Conservation (phyloP, 2,888 invertebrate genomes). For the Perizoma flavofasciatum region DNA sequence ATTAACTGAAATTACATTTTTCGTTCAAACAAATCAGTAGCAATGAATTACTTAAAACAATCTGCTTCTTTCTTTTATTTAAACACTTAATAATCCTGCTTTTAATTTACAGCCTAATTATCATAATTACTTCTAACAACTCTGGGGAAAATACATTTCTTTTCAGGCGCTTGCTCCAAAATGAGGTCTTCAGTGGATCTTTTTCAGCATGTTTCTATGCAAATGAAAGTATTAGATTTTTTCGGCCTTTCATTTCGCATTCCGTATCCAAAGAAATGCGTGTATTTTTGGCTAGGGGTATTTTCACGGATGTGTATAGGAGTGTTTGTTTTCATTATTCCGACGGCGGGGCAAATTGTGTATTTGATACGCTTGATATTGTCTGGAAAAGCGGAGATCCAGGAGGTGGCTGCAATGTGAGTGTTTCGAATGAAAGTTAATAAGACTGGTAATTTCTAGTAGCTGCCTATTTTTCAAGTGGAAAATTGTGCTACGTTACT, state of each 20-base stretch:
- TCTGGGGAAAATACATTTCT: slow-evolving; percentile 21
- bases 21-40: slow-evolving; percentile 2
- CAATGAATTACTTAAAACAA: slow-evolving; percentile 23
- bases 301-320: slow-evolving; percentile 43
- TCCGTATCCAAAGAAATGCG: slow-evolving; percentile 45
- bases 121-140: slow-evolving; percentile 28
- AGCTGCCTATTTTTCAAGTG: too few relatives aligned
- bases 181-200: slow-evolving; percentile 46
- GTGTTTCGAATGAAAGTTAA: slow-evolving; percentile 30
- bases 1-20: too few relatives aligned
- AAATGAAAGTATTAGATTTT: slow-evolving; percentile 50
- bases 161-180: slow-evolving; percentile 35
- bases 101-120: slow-evolving; percentile 31
- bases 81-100: slow-evolving; percentile 28
- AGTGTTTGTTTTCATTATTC: slow-evolving; percentile 46
- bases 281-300: slow-evolving; percentile 49
- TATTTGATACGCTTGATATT: slow-evolving; percentile 49
- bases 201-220: slow-evolving; percentile 49
- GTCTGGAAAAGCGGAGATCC: slow-evolving; percentile 52
- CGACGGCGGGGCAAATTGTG: slow-evolving; percentile 49
- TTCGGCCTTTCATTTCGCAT: slow-evolving; percentile 57
- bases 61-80: slow-evolving; percentile 26
- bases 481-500: too few relatives aligned
- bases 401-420: slow-evolving; percentile 58
- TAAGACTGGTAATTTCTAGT: background rate